Conservation (phyloP, 2,888 invertebrate species). For the Philonicus albiceps region DNA sequence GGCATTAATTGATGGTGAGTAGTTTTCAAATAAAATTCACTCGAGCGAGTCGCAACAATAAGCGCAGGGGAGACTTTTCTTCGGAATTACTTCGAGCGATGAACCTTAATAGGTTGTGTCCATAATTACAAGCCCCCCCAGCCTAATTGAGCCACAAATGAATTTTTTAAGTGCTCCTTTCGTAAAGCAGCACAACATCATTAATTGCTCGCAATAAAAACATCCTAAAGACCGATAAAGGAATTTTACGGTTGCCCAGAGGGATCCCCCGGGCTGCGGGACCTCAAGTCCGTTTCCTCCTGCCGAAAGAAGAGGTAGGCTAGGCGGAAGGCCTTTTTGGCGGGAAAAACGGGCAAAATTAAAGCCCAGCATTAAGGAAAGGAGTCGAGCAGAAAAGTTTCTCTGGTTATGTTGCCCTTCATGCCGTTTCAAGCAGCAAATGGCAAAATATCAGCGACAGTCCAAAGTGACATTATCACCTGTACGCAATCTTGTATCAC, state of each 20-base stretch:
- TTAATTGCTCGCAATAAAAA: neutral
- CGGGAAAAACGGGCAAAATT: neutral
- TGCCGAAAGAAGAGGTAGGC: neutral
- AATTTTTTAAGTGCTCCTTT: slow-evolving; percentile 3
- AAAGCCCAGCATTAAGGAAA: neutral
- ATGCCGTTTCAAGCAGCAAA: neutral
- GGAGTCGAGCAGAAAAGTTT: neutral
- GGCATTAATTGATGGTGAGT: neutral
- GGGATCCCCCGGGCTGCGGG: neutral
- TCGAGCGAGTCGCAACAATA: neutral
- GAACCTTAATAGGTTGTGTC: neutral
- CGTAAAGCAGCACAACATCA: neutral
- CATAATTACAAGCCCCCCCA: neutral
- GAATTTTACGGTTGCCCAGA: neutral
- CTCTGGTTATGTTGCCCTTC: neutral
- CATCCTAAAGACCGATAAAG: neutral
- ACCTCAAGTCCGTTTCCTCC: neutral
- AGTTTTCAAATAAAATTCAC: neutral
- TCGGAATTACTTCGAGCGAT: neutral
- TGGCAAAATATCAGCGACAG: neutral
- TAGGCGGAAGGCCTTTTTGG: neutral
- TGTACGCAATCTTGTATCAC: neutral
- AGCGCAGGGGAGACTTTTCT: neutral
- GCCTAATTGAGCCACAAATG: slow-evolving; percentile 33
- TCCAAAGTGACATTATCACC: slow-evolving; percentile 9